Conservation (phyloP, 2,113 vertebrate species). For the Beaufortia kweichowensis region DNA sequence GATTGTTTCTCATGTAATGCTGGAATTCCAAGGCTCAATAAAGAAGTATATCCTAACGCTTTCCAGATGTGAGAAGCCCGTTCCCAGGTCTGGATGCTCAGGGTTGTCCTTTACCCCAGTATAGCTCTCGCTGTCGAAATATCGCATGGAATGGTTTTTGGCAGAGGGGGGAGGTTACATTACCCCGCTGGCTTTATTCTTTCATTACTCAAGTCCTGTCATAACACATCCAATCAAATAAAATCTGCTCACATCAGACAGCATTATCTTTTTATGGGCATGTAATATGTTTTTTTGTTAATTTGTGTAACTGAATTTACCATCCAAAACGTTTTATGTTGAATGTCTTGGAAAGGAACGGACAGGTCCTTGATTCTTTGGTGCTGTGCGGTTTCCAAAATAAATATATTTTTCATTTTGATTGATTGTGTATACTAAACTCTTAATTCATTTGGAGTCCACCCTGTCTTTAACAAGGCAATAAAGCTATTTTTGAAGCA, state of each 20-base stretch:
- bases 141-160: constrained; percentile 48
- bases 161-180: constrained; percentile 31
- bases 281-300: constrained; percentile 36
- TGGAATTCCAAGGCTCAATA: constrained; percentile 51
- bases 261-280: constrained; percentile 42
- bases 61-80: constrained; percentile 63
- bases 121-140: constrained; percentile 44
- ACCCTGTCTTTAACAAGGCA: constrained; percentile 26
- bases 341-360: constrained; percentile 9
- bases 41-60: constrained; percentile 59
- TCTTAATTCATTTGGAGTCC: constrained; percentile 17
- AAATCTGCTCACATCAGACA: constrained; percentile 43
- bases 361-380: constrained; percentile 12
- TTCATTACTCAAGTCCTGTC: constrained; percentile 56
- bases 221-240: constrained; percentile 57
- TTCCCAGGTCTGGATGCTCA: constrained; percentile 41
- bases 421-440: constrained; percentile 15
- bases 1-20: constrained; percentile 46
- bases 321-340: constrained; percentile 25
- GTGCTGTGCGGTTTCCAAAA: constrained; percentile 25
- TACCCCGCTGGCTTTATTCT: constrained; percentile 47
- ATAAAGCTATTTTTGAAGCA: not conserved
- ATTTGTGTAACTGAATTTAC: constrained; percentile 27
- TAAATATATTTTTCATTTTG: constrained; percentile 36
- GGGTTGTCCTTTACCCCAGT: constrained; percentile 55